These are phyloP conservation scores for Bergia puertoricense DNA, from an alignment of 92 coral and sea anemone species.

Conservation along the genomic window DNA sequence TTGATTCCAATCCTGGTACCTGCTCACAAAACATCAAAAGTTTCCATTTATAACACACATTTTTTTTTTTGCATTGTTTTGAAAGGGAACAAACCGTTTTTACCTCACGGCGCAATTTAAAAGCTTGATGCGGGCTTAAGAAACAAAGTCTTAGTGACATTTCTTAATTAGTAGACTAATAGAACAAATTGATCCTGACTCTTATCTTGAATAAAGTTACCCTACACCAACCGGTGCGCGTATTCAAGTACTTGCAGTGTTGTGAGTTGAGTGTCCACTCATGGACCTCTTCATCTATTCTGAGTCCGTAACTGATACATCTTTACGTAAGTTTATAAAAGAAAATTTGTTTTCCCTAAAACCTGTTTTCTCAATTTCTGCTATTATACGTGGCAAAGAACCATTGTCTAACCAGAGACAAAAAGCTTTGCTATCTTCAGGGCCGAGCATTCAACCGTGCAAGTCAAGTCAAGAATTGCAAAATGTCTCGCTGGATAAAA, in stretches of 20 bases:
- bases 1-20: neutral
- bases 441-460: slow-evolving; percentile 1
- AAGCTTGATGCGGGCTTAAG: neutral
- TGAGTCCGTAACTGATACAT: neutral
- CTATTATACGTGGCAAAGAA: slow-evolving; percentile 26
- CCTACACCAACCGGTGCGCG: slow-evolving; percentile 6
- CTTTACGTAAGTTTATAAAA: neutral
- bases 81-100: neutral
- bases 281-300: neutral
- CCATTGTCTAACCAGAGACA: slow-evolving; percentile 2
- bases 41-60: neutral
- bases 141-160: neutral
- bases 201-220: neutral
- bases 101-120: neutral
- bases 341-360: slow-evolving; percentile 2
- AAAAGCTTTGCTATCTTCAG: neutral
- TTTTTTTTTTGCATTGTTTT: neutral
- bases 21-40: neutral
- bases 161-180: neutral
- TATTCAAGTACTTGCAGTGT: slow-evolving; percentile 24
- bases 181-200: neutral
- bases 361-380: neutral
- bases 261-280: slow-evolving; percentile 15
- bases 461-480: neutral
- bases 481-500: slow-evolving; percentile 25